Conservation (phyloP, 2,113 vertebrate genomes). For the Chionomys nivalis region DNA sequence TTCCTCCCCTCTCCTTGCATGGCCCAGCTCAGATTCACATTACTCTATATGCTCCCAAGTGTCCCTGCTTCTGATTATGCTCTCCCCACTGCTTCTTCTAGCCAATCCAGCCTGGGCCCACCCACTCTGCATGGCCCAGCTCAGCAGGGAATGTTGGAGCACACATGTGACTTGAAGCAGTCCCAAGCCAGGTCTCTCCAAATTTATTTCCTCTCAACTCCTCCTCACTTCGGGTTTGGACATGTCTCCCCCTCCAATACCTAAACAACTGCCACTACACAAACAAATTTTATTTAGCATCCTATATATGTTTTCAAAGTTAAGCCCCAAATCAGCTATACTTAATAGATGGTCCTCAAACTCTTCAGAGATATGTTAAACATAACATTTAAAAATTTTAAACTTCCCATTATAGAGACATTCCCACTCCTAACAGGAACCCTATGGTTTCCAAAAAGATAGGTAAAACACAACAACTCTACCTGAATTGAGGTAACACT, state of each 20-base stretch:
- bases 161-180: not conserved
- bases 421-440: not conserved
- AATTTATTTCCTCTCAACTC: not conserved
- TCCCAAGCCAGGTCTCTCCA: not conserved
- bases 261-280: not conserved
- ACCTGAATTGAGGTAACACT: not conserved
- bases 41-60: not conserved
- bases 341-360: not conserved
- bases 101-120: not conserved
- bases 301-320: not conserved
- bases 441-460: not conserved
- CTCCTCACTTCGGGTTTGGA: not conserved
- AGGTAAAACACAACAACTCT: not conserved
- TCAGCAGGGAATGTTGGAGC: not conserved
- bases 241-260: not conserved
- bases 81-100: not conserved
- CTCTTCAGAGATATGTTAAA: not conserved
- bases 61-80: not conserved
- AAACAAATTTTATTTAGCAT: not conserved
- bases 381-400: not conserved
- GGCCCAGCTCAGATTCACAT: not conserved
- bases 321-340: not conserved
- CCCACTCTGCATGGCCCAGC: not conserved
- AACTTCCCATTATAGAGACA: not conserved
- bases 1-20: not conserved